Evolutionary conservation across 2,797 vertebrate species (phyloP).

Genomic region (Thalassophryne amazonica): DNA sequence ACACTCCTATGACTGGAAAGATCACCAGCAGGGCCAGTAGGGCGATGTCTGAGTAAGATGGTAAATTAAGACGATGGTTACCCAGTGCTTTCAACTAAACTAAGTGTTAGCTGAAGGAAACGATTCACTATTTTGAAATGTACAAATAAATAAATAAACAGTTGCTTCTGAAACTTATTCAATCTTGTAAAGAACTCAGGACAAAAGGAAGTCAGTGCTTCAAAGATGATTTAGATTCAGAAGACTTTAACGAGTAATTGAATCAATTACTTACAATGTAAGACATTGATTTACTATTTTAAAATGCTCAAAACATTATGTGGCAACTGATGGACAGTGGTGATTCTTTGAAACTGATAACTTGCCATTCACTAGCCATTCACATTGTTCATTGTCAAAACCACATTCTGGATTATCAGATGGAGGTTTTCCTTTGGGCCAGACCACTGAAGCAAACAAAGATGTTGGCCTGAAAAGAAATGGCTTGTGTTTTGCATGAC

Average conservation of each 20-base stretch:
- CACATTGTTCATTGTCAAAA: constrained; percentile 78
- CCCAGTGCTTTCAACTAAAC: background rate
- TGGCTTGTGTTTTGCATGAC: background rate
- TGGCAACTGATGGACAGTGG: too few relatives aligned
- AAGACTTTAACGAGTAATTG: too few relatives aligned
- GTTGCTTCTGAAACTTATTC: too few relatives aligned
- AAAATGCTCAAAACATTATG: too few relatives aligned
- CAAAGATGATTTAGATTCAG: too few relatives aligned
- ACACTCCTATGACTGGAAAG: constrained; percentile 64
- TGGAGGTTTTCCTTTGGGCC: constrained; percentile 65
- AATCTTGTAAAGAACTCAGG: too few relatives aligned
- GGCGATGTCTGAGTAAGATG: constrained; percentile 53
- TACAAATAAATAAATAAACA: too few relatives aligned
- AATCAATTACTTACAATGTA: too few relatives aligned
- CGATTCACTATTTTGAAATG: too few relatives aligned
- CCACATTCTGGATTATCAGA: constrained; percentile 75
- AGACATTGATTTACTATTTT: too few relatives aligned
- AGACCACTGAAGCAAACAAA: constrained; percentile 66
- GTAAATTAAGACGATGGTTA: background rate
- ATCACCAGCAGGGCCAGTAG: constrained; percentile 65
- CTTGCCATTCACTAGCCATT: constrained; percentile 68
- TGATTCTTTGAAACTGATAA: background rate
- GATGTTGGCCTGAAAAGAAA: constrained; percentile 59
- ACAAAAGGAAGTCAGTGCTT: too few relatives aligned
- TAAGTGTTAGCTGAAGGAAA: background rate